phyloP scores from a whole-genome alignment of 2,797 vertebrate species.

The Sarcoramphus papa region DNA sequence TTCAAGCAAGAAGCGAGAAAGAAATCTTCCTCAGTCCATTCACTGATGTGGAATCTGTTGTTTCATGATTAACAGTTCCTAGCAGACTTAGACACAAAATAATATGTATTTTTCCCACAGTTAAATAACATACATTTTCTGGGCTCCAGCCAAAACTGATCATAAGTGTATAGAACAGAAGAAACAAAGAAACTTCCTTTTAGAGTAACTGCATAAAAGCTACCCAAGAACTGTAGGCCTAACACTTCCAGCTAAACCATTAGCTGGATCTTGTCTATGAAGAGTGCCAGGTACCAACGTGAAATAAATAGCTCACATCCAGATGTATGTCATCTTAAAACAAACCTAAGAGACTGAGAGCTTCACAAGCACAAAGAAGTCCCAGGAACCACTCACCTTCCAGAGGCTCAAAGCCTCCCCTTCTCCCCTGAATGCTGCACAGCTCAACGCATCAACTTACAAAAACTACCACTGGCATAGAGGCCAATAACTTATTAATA shows the following conservation, averaged over 20 bases:
- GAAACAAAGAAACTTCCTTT: background rate
- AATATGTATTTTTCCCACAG: background rate
- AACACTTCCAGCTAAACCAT: background rate
- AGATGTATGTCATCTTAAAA: background rate
- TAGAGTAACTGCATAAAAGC: background rate
- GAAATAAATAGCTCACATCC: background rate
- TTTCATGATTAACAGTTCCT: background rate
- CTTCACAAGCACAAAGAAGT: background rate
- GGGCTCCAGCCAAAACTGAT: background rate
- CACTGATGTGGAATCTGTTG: background rate
- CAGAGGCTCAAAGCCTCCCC: background rate
- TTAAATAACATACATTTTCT: background rate
- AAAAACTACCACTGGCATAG: background rate
- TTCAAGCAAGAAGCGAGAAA: background rate
- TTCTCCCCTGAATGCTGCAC: background rate
- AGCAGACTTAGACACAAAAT: background rate
- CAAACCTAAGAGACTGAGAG: fast-evolving
- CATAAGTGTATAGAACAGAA: background rate
- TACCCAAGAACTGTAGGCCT: background rate
- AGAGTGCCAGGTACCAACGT: background rate
- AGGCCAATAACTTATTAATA: background rate
- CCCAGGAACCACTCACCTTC: background rate
- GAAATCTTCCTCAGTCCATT: background rate
- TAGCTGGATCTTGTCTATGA: background rate
- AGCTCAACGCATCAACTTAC: background rate